Percentiles rank a stretch among this genome's conserved stretches.
Evolutionary conservation across 2,113 vertebrate species (phyloP).

Genomic region (Garra rufa): DNA sequence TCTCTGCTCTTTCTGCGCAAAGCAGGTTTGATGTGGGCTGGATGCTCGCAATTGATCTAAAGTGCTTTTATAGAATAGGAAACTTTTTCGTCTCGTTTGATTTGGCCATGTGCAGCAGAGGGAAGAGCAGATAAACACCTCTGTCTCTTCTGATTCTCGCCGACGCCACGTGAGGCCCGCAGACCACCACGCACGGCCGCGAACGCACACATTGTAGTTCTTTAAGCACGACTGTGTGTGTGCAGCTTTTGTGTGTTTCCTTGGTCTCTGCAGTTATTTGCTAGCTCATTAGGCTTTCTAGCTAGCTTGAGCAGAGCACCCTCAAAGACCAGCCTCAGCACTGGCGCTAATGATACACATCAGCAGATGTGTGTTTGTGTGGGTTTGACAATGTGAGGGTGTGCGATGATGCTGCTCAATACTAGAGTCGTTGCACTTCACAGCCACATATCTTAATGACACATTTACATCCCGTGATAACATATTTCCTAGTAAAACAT

Average conservation of each 20-base stretch:
- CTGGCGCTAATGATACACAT: slow-evolving; percentile 43
- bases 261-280: slow-evolving; percentile 47
- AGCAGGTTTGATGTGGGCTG: slow-evolving; percentile 46
- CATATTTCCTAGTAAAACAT: not conserved
- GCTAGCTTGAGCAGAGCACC: slow-evolving; percentile 5
- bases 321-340: slow-evolving; percentile 32
- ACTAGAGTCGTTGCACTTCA: not conserved
- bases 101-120: slow-evolving; percentile 27
- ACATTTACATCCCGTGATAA: not conserved
- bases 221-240: not conserved
- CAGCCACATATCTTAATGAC: not conserved
- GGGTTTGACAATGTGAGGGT: not conserved
- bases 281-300: slow-evolving; percentile 53
- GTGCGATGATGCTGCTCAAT: not conserved
- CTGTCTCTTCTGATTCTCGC: slow-evolving; percentile 50
- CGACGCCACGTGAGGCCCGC: not conserved
- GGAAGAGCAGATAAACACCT: slow-evolving; percentile 40
- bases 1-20: not conserved
- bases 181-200: not conserved
- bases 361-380: slow-evolving; percentile 32
- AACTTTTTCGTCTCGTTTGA: slow-evolving; percentile 47
- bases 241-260: slow-evolving; percentile 17
- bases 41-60: slow-evolving; percentile 49
- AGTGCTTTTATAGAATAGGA: slow-evolving; percentile 38
- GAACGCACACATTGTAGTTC: not conserved